Base-by-base conservation (phyloP, 2,888 invertebrate species). In the Zonitis immaculata region DNA sequence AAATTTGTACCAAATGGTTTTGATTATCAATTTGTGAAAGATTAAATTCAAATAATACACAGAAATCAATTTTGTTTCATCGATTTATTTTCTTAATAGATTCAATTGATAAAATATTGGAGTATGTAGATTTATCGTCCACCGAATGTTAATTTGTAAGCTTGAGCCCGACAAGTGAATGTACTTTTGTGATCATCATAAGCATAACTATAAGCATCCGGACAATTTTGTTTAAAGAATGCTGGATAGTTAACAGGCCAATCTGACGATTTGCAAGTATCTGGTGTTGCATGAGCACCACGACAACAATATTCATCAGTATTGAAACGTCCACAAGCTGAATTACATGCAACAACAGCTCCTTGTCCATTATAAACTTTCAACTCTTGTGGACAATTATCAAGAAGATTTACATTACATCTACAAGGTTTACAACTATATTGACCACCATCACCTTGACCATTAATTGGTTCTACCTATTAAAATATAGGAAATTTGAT, bases 141-240 rank as follows among this genome's bases (percentile, higher is more conserved):
- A 27, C 72, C 73, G 61, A 75, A 72, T 2, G 64, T 67, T 28
- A 74, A 57, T 20, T 56, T 61, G 54, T 75, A 75, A 18, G 62
- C 58, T 9, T 58, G 47, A 16, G 73, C 69, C 16, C 57, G 55
- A 48, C 80, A 80, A 39, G 77, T 78, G 61, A 77, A 79, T 0
- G 77, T 77, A 61, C 77, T 78, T 46, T 76, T 74, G 28, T 68
- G 61, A 58, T 80, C 79, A 66, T 81, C 81, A 59, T 80, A 80
- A 12, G 79, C 78, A 59, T 80, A 80, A 52, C 77, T 77, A 68
- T 80, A 80, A 8, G 79, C 80, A 50, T 77, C 75, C 1, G 80
- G 80, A 61, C 81, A 81, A 9, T 72, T 67, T 0, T 64, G 54
- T 61, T 80, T 80, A 68, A 80, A 79, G 49, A 71, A 72, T 49